These are phyloP conservation scores for Ochropacha duplaris DNA, from an alignment of 2,888 invertebrate species.

Conservation along the genomic window DNA sequence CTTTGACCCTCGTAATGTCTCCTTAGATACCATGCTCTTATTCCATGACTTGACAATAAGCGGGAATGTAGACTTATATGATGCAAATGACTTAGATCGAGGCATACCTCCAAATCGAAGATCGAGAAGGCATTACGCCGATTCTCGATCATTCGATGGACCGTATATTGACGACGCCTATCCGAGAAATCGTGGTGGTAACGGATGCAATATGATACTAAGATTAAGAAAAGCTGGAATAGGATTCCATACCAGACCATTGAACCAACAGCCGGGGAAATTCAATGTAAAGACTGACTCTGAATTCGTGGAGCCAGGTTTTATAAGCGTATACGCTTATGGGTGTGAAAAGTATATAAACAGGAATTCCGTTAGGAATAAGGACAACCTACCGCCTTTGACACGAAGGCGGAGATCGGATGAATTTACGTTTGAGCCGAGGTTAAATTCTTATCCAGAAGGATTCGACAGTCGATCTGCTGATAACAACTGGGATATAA, in stretches of 20 bases:
- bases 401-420: constrained; percentile 63
- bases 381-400: constrained; percentile 65
- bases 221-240: constrained; percentile 90
- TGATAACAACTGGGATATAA: constrained; percentile 59
- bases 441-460: constrained; percentile 36
- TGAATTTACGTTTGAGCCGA: constrained; percentile 68
- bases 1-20: constrained; percentile 88
- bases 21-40: constrained; percentile 88
- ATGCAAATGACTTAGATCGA: constrained; percentile 67
- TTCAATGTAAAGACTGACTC: constrained; percentile 91
- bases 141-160: constrained; percentile 56
- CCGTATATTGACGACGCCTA: constrained; percentile 47
- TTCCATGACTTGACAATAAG: constrained; percentile 92
- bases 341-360: constrained; percentile 87
- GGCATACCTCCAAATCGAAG: constrained; percentile 53
- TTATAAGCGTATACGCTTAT: constrained; percentile 93
- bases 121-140: constrained; percentile 63
- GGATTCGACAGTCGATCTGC: constrained; percentile 49
- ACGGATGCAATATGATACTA: constrained; percentile 90
- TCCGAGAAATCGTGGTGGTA: constrained; percentile 58
- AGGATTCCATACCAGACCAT: constrained; percentile 88
- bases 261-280: constrained; percentile 86
- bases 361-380: constrained; percentile 66
- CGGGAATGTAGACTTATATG: constrained; percentile 86
- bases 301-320: constrained; percentile 92